Evolutionary conservation across 2,888 invertebrate genomes (phyloP), one percentile per base, ranked within the genome.

Genomic region (Ischnus inquisitorius): DNA sequence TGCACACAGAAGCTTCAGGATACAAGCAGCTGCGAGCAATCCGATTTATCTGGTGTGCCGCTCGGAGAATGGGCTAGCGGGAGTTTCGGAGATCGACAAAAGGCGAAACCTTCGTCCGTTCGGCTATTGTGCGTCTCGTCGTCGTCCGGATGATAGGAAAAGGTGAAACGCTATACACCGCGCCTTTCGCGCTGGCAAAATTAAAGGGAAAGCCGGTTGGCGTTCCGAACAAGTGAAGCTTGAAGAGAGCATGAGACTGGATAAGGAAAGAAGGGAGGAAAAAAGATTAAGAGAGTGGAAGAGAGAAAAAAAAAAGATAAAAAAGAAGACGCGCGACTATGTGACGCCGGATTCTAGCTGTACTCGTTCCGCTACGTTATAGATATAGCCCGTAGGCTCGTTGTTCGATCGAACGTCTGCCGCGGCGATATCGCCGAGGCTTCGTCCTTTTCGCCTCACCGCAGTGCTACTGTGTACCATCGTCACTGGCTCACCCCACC

Each of bases 31-130:
- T 34, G 64, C 67, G 79, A 79, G 82, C 82, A 76, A 84, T 84
- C 84, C 84, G 84, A 84, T 84, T 84, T 82, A 84, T 79, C 79
- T 84, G 77, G 75, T 71, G 75, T 79, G 78, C 64, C 48, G 69
- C 67, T 75, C 43, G 12, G 25, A 25, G 57, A 25, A 22, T 12
- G 5, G 60, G 14, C 25, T 28, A 4, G n/a, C 28, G 25, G 19
- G 51, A 25, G 51, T 82, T 82, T 75, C 82, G 75, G 78, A 67
- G 75, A 84, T 84, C 71, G 75, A 84, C 82, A 84, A 84, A 84
- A 84, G 84, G 84, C 84, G 69, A 82, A 84, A 82, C 67, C 71
- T 82, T 68, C 74, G 84, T 76, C 75, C 79, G 57, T 72, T 75
- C 71, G 57, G 41, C 72, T 72, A 72, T 79, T 72, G 72, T 79